These are phyloP conservation scores for Ennomos quercinarius DNA, from an alignment of 2,888 invertebrate species.

Conservation along the genomic window DNA sequence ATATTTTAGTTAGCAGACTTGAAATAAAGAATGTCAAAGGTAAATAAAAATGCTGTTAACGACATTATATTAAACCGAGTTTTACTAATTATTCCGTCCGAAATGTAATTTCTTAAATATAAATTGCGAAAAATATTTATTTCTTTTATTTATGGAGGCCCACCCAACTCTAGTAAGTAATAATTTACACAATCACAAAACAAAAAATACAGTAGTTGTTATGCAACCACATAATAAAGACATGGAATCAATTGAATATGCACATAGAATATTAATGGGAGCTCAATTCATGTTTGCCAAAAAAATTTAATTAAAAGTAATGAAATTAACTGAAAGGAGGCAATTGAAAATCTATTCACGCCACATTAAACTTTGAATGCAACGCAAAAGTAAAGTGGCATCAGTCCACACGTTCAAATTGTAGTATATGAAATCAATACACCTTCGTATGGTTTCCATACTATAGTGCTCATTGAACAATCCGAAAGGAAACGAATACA, in stretches of 20 bases:
- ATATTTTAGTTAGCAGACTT: constrained; percentile 65
- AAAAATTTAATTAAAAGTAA: neutral
- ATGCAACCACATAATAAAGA: no score
- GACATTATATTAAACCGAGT: constrained; percentile 42
- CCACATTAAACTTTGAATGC: no score
- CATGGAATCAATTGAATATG: no score
- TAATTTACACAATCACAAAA: no score
- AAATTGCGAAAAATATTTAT: constrained; percentile 33
- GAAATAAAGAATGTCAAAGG: constrained; percentile 52
- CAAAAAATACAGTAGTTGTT: no score
- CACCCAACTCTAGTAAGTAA: neutral
- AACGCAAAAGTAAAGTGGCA: neutral
- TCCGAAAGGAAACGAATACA: no score
- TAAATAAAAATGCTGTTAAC: constrained; percentile 60
- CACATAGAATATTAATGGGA: no score
- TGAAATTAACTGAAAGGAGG: no score
- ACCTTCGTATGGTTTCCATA: no score
- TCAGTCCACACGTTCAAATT: neutral
- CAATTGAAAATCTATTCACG: no score
- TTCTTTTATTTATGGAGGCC: constrained; percentile 27
- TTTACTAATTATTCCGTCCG: constrained; percentile 62
- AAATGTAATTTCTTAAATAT: constrained; percentile 76
- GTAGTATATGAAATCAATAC: neutral
- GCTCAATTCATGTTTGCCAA: no score
- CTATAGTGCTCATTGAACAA: no score